phyloP scores from a whole-genome alignment of 2,797 vertebrate genomes.

The Phataginus tricuspis region DNA sequence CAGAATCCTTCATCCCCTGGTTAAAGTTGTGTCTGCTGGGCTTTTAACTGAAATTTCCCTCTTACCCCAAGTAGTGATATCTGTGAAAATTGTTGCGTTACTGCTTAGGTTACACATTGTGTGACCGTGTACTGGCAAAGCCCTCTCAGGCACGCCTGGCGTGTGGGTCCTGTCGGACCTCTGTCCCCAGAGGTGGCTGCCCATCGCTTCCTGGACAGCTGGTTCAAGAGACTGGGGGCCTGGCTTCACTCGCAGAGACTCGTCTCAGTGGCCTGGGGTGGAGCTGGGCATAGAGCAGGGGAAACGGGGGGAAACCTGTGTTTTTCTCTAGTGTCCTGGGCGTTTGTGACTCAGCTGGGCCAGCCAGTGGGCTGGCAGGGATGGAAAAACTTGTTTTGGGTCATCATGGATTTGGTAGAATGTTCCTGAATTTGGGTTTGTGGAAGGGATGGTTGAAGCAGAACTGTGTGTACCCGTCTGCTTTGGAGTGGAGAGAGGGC shows the following conservation, averaged over 20 bases:
- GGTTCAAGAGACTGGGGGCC: background rate
- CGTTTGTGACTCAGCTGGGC: accelerated
- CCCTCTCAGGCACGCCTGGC: background rate
- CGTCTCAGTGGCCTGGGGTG: background rate
- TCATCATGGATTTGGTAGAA: too few relatives aligned
- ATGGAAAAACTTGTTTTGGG: too few relatives aligned
- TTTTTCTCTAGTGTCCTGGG: background rate
- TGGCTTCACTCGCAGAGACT: too few relatives aligned
- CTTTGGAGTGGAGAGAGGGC: background rate
- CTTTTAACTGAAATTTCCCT: background rate
- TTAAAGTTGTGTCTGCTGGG: background rate
- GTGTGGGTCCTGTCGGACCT: background rate
- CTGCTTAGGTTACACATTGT: background rate
- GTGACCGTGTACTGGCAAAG: background rate
- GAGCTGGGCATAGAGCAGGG: background rate
- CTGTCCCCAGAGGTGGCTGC: background rate
- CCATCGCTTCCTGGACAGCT: background rate
- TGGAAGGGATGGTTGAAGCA: accelerated
- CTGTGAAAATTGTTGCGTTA: accelerated
- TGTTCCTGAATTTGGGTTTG: too few relatives aligned
- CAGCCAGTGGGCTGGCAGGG: too few relatives aligned
- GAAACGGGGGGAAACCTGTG: background rate
- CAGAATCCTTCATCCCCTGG: background rate
- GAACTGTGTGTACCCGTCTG: background rate
- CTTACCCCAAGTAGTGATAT: background rate